Evolutionary conservation across 2,797 vertebrate genomes (phyloP).

Genomic region (Thunnus albacares): DNA sequence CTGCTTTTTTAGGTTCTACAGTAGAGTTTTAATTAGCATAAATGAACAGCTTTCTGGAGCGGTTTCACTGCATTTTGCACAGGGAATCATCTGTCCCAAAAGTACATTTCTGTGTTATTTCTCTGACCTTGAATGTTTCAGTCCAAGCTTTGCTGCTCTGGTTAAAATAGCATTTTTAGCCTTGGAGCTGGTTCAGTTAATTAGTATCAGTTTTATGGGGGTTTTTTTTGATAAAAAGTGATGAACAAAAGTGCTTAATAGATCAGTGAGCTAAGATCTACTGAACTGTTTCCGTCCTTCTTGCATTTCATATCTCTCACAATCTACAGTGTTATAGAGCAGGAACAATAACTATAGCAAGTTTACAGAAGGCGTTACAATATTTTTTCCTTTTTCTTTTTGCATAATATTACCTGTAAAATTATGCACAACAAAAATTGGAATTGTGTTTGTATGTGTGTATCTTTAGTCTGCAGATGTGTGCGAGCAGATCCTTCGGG

Average conservation of each 20-base stretch:
- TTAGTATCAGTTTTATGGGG: constrained; percentile 28
- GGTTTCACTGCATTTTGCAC: background rate
- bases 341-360: background rate
- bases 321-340: background rate
- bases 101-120: constrained; percentile 24
- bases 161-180: constrained; percentile 21
- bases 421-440: background rate
- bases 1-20: background rate
- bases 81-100: constrained; percentile 33
- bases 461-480: constrained; percentile 92
- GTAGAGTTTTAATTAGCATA: constrained; percentile 56
- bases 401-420: background rate
- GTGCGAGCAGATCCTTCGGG: constrained; percentile 95
- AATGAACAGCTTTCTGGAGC: constrained; percentile 24
- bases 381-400: background rate
- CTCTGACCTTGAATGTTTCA: constrained; percentile 50
- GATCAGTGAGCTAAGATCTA: constrained; percentile 12
- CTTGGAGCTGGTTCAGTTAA: constrained; percentile 47
- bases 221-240: constrained; percentile 27
- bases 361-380: background rate
- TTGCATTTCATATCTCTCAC: background rate
- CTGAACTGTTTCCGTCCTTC: background rate
- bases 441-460: constrained; percentile 41
- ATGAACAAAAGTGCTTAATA: background rate
- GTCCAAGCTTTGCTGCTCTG: constrained; percentile 12